These are phyloP conservation scores for Steromphala cineraria DNA, from an alignment of 2,888 invertebrate species.

Conservation along the genomic window DNA sequence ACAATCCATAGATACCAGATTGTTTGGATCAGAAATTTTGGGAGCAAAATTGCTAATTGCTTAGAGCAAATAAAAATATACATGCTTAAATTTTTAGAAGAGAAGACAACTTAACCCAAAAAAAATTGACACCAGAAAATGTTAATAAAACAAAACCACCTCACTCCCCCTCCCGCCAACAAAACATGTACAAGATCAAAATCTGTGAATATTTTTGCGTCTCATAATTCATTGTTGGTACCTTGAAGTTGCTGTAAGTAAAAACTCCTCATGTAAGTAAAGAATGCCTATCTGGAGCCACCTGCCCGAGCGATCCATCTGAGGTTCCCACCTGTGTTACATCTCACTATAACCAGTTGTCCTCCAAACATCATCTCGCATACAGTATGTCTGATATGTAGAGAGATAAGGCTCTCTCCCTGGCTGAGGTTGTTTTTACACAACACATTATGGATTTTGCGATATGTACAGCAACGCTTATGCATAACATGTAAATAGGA, in stretches of 20 bases:
- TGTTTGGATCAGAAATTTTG: too few species aligned
- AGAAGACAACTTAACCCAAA: too few species aligned
- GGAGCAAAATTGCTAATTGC: too few species aligned
- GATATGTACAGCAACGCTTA: neutral
- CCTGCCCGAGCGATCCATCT: neutral
- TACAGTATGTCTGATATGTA: neutral
- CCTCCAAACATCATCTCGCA: neutral
- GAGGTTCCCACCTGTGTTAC: neutral
- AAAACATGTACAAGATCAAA: neutral
- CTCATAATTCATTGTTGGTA: neutral
- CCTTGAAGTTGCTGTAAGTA: neutral
- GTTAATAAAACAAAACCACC: too few species aligned
- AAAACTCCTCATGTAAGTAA: neutral
- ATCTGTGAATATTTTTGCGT: slow-evolving; percentile 4
- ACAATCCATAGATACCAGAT: too few species aligned
- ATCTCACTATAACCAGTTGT: slow-evolving; percentile 9
- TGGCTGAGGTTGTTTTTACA: neutral
- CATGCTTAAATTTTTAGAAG: too few species aligned
- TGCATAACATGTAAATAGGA: neutral
- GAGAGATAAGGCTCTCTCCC: neutral
- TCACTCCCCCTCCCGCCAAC: too few species aligned
- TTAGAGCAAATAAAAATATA: too few species aligned
- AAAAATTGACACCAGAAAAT: too few species aligned
- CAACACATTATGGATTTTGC: neutral
- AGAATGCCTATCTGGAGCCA: neutral